Percentiles rank a stretch among this genome's conserved stretches.
Evolutionary conservation across 1,140 invertebrate species (phyloP).

Genomic region (Zaprionus lachaisei): DNA sequence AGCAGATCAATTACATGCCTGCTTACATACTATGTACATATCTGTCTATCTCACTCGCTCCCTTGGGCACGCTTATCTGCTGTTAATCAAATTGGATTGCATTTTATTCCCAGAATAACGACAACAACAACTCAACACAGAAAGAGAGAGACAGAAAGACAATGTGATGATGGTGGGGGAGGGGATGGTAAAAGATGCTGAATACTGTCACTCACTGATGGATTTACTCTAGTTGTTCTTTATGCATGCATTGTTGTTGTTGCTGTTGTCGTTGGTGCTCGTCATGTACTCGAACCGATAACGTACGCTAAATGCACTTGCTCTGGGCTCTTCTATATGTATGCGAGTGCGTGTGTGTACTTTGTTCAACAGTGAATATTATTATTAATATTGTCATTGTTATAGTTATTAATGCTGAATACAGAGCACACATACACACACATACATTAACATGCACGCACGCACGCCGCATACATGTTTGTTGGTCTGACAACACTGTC

Average conservation of each 20-base stretch:
- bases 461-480: background rate
- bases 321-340: conserved; percentile 8
- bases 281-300: conserved; percentile 47
- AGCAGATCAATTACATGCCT: conserved; percentile 3
- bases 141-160: conserved; percentile 2
- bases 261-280: conserved; percentile 34
- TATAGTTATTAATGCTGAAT: conserved; percentile 63
- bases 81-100: conserved; percentile 32
- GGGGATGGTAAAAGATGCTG: conserved; percentile 10
- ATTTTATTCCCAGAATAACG: conserved; percentile 30
- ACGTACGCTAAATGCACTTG: conserved; percentile 42
- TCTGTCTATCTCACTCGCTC: background rate
- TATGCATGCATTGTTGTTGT: conserved; percentile 66
- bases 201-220: conserved; percentile 55
- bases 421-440: conserved; percentile 28
- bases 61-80: conserved; percentile 19
- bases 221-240: conserved; percentile 75
- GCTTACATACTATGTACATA: background rate
- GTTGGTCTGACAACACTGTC: conserved; percentile 29
- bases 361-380: conserved; percentile 71
- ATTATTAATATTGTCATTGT: conserved; percentile 76
- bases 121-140: conserved; percentile 27
- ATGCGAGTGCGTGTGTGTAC: conserved; percentile 45
- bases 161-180: background rate
- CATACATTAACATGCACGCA: conserved; percentile 10